Evolutionary conservation across 2,113 vertebrate species (phyloP).

Genomic region (Sphaerodactylus townsendi): DNA sequence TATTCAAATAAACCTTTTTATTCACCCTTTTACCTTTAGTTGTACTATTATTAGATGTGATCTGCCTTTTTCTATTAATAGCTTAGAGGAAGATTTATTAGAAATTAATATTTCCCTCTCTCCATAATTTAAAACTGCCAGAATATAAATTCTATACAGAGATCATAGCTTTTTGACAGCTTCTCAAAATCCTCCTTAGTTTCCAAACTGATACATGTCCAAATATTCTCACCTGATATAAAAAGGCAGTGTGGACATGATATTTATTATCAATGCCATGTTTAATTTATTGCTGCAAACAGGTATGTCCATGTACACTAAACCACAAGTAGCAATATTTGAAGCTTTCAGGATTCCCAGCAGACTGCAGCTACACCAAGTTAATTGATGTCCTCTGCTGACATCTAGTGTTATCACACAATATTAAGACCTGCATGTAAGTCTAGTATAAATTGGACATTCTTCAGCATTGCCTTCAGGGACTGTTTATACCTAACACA

Average conservation of each 20-base stretch:
- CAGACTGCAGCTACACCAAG: slow-evolving; percentile 20
- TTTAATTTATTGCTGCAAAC: slow-evolving; percentile 70
- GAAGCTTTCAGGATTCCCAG: slow-evolving; percentile 65
- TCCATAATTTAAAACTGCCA: not conserved
- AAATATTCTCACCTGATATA: slow-evolving; percentile 45
- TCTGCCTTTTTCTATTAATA: not conserved
- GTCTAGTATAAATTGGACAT: slow-evolving; percentile 34
- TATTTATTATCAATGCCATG: slow-evolving; percentile 66
- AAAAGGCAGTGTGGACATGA: slow-evolving; percentile 49
- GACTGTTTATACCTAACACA: too few species aligned
- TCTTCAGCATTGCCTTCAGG: slow-evolving; percentile 37
- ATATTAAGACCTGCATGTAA: not conserved
- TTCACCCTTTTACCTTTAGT: not conserved
- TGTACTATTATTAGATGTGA: not conserved
- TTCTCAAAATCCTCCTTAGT: slow-evolving; percentile 16
- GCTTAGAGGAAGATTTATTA: not conserved
- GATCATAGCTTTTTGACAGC: not conserved
- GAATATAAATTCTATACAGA: not conserved
- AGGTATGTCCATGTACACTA: slow-evolving; percentile 63
- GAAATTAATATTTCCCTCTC: not conserved
- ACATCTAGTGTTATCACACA: slow-evolving; percentile 66
- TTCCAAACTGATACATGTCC: slow-evolving; percentile 46
- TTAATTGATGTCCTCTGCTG: slow-evolving; percentile 67
- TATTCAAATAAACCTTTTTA: not conserved
- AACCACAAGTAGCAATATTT: slow-evolving; percentile 62